A percentile compares a stretch with the other conserved stretches of the same genome.
Conservation (phyloP, 2,797 vertebrate genomes). For the Dipus sagitta region DNA sequence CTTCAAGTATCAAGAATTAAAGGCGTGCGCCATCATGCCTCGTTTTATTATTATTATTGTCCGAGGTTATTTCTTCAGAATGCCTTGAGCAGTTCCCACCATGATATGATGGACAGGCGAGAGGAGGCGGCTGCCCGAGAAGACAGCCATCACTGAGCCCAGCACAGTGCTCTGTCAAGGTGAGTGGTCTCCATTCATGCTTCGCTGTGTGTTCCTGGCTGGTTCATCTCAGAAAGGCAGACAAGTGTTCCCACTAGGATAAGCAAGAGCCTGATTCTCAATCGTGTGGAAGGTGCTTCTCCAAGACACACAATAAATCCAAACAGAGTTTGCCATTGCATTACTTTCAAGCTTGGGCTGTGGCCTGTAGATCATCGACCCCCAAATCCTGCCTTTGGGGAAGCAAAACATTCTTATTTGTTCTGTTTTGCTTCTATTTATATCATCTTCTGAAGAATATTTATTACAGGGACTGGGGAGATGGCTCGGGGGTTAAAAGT, state of each 20-base stretch:
- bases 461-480: conserved; percentile 74
- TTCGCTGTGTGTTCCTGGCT: conserved; percentile 79
- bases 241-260: conserved; percentile 82
- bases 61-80: neutral
- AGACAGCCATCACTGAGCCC: neutral
- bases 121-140: neutral
- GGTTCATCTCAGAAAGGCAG: conserved; percentile 83
- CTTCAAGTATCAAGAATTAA: neutral
- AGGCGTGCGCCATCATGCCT: too few species aligned
- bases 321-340: conserved; percentile 74
- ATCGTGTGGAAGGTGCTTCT: conserved; percentile 77
- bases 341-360: conserved; percentile 85
- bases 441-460: conserved; percentile 78
- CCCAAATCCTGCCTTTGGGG: conserved; percentile 88
- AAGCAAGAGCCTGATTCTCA: conserved; percentile 81
- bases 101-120: neutral
- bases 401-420: conserved; percentile 80
- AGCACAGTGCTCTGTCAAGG: conserved; percentile 93
- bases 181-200: conserved; percentile 94
- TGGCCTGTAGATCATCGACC: conserved; percentile 88
- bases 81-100: neutral
- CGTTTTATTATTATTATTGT: too few species aligned
- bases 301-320: conserved; percentile 50
- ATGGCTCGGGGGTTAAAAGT: too few species aligned
- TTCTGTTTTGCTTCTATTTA: conserved; percentile 79